Conservation (phyloP, 2,888 invertebrate genomes). For the Nomada fucata region DNA sequence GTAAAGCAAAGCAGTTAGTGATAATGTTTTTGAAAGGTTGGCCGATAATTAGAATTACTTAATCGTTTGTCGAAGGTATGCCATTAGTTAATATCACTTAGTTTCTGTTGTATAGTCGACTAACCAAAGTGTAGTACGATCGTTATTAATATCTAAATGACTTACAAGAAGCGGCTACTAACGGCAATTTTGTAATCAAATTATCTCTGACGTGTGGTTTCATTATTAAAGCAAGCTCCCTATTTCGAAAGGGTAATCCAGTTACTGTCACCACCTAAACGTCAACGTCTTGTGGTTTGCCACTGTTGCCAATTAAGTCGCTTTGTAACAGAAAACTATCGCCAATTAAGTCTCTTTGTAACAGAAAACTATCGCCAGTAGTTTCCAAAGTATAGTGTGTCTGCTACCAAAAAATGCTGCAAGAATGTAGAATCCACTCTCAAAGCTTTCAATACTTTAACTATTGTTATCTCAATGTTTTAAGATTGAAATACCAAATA, state of each 20-base stretch:
- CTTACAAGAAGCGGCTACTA: background rate
- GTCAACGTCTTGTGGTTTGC: background rate
- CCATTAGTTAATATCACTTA: background rate
- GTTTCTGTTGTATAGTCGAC: background rate
- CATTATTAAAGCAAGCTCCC: background rate
- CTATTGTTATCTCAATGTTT: background rate
- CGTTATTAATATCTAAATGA: constrained; percentile 3
- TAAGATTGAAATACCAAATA: background rate
- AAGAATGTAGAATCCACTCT: no score
- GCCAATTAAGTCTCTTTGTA: background rate
- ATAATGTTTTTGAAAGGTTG: background rate
- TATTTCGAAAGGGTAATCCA: background rate
- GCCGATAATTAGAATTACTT: background rate
- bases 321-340: background rate
- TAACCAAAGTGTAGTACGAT: background rate
- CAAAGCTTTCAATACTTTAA: no score
- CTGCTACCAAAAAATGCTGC: no score
- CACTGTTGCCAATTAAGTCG: background rate
- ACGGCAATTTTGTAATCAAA: constrained; percentile 9
- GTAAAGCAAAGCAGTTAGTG: no score
- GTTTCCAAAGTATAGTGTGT: background rate
- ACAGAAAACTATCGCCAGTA: background rate
- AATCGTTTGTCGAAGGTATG: background rate
- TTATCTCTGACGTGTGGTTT: background rate
- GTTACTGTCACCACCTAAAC: background rate